Evolutionary conservation across 2,797 vertebrate species (phyloP).

Genomic region (Ispidina picta): DNA sequence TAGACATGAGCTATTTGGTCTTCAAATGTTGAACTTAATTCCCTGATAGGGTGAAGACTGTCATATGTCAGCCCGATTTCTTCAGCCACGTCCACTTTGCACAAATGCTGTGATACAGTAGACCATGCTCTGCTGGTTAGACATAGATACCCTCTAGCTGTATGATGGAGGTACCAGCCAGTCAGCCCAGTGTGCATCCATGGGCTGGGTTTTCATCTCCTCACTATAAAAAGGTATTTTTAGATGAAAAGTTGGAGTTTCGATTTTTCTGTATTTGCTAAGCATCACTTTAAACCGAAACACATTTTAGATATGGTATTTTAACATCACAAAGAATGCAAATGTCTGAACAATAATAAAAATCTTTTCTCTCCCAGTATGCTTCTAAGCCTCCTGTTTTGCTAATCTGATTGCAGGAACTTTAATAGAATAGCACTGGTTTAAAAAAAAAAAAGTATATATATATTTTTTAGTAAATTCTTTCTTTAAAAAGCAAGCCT

Average conservation of each 20-base stretch:
- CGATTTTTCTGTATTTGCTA: background rate
- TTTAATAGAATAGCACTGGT: constrained; percentile 19
- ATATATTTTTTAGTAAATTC: constrained; percentile 2
- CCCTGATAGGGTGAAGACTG: background rate
- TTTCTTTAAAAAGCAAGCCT: constrained; percentile 46
- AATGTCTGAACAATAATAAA: background rate
- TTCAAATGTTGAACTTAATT: background rate
- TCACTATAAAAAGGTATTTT: background rate
- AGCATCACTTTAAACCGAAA: background rate
- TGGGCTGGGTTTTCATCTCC: background rate
- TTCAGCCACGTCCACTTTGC: background rate
- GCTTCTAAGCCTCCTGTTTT: background rate
- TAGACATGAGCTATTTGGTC: background rate
- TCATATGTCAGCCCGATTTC: background rate
- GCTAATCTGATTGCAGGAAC: constrained; percentile 1
- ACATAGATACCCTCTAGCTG: background rate
- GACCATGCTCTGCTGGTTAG: background rate
- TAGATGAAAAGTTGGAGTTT: background rate
- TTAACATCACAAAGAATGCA: background rate
- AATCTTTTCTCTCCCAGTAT: background rate
- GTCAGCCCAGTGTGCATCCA: background rate
- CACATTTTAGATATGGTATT: background rate
- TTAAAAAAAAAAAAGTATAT: too few species aligned
- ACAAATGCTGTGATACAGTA: background rate
- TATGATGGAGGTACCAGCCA: background rate